Conservation (phyloP, 2,888 invertebrate species). For the Stenchaetothrips biformis region DNA sequence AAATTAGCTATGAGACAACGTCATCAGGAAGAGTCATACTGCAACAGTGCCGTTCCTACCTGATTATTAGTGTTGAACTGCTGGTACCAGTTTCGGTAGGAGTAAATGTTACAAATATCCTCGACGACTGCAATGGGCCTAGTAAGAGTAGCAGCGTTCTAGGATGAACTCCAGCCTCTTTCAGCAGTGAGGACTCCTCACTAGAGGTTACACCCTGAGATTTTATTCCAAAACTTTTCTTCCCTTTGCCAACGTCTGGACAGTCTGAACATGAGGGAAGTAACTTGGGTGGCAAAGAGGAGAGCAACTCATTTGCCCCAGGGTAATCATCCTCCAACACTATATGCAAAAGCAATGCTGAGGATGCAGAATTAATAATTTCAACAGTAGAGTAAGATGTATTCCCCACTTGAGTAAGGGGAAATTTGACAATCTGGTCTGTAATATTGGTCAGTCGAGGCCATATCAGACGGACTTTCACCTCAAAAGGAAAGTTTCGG, state of each 20-base stretch:
- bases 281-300: not conserved
- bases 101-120: not conserved
- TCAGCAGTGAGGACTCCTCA: not conserved
- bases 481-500: conserved; percentile 42
- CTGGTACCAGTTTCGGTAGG: not conserved
- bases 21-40: not conserved
- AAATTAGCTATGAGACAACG: not conserved
- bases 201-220: not conserved
- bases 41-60: not conserved
- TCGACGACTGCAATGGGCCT: not conserved
- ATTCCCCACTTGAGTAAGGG: conserved; percentile 69
- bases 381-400: conserved; percentile 59
- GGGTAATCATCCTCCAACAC: conserved; percentile 68
- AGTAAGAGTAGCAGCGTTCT: not conserved
- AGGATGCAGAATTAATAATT: conserved; percentile 66
- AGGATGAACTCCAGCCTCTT: not conserved
- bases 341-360: conserved; percentile 53
- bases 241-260: conserved; percentile 34
- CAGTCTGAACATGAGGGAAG: conserved; percentile 18
- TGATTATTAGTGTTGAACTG: not conserved
- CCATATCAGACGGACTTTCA: conserved; percentile 64
- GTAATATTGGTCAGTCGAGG: conserved; percentile 52
- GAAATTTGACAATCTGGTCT: conserved; percentile 55
- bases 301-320: conserved; percentile 49
- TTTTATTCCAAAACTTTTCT: conserved; percentile 39